Evolutionary conservation across 2,888 invertebrate species (phyloP), one percentile per base, ranked within the genome.

Genomic region (Bellardia pandia): DNA sequence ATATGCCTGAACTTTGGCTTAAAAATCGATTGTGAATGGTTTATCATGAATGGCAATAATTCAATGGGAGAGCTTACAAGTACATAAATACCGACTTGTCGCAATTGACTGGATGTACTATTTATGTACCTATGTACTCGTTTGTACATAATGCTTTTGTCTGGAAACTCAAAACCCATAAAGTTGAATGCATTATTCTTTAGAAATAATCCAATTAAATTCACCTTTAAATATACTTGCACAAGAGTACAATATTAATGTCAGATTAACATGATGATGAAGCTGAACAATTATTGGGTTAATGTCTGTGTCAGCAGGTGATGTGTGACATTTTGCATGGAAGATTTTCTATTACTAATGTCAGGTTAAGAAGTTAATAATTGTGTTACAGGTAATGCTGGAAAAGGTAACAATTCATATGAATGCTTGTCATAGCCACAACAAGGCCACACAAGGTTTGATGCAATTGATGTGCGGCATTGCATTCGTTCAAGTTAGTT

Each of bases 191-290:
- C 69, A 51, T 37, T 51, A 37, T 72, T 72, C 71, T 40, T 72
- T 56, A 16, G 56, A 23, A 11, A 72, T 56, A 72, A 72, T 72
- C 71, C 56, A 72, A 72, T 72, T 56, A 72, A 40, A 72, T 16
- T 56, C 56, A 13, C 33, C 71, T n/a, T 56, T 45, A 56, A 53
- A 16, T 51, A 37, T 45, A 66, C 23, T 8, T n/a, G 9, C 16
- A 40, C 7, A 2, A 40, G 6, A 40, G 40, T 6, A 33, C 51
- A 51, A 33, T 53, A 71, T 71, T 71, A 37, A 37, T 33, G 69
- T 51, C n/a, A 33, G n/a, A 14, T 69, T 69, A 51, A 53, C 37
- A n/a, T 51, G 69, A 37, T 4, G 42, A 51, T 51, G 37, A 64
- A 8, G 33, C 11, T 60, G 33, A 30, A 60, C 33, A 37, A 33